A percentile compares a stretch with the other conserved stretches of the same genome.
Conservation (phyloP, 2,797 vertebrate species). For the Decapterus maruadsi region DNA sequence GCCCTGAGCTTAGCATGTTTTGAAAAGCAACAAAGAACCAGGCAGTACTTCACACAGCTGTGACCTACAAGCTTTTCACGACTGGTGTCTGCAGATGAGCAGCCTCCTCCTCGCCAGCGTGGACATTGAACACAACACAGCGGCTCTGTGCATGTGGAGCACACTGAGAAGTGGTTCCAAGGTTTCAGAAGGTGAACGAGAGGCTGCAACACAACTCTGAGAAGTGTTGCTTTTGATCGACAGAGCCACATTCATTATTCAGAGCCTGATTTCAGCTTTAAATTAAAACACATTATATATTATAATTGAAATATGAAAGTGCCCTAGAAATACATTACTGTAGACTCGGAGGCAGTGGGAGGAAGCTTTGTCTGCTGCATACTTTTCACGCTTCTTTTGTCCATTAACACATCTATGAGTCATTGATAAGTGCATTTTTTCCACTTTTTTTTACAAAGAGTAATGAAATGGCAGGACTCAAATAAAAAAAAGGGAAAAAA, state of each 20-base stretch:
- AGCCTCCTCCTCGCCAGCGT: not conserved
- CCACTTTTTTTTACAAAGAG: not conserved
- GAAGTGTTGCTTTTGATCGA: conserved; percentile 9
- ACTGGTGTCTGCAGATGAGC: too few species aligned
- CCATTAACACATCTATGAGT: conserved; percentile 38
- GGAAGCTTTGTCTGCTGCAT: conserved; percentile 26
- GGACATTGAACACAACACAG: not conserved
- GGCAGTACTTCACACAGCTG: not conserved
- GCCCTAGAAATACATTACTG: conserved; percentile 32
- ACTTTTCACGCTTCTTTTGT: conserved; percentile 28
- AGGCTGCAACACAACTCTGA: conserved; percentile 11
- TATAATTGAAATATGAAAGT: conserved; percentile 59
- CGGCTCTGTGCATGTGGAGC: too few species aligned
- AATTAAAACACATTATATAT: conserved; percentile 63
- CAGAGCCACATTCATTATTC: conserved; percentile 52
- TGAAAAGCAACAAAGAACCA: not conserved
- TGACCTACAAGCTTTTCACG: too few species aligned
- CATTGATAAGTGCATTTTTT: conserved; percentile 24
- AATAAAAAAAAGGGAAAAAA: not conserved
- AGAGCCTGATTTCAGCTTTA: conserved; percentile 40
- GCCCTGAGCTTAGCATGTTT: not conserved
- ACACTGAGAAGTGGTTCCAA: not conserved
- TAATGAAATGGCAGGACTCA: not conserved
- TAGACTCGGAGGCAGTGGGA: conserved; percentile 7
- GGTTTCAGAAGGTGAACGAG: conserved; percentile 18